Evolutionary conservation across 2,113 vertebrate species (phyloP).

Genomic region (Tor tambroides): DNA sequence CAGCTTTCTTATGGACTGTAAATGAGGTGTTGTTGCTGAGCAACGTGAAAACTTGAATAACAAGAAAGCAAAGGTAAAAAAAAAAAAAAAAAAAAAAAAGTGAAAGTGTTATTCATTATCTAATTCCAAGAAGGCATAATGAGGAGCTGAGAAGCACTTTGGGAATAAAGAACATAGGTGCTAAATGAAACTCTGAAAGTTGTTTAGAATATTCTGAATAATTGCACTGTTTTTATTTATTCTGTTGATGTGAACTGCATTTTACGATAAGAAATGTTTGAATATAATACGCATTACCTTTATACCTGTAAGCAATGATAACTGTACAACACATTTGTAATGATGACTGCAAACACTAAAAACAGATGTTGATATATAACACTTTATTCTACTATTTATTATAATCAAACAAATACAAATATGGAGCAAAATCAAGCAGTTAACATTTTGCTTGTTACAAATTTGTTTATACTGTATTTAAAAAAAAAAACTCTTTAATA

Average conservation of each 20-base stretch:
- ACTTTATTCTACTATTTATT: neutral
- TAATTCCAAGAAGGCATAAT: slow-evolving; percentile 6
- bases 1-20: neutral
- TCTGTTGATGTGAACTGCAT: neutral
- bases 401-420: neutral
- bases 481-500: too few species aligned
- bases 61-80: slow-evolving; percentile 16
- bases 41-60: neutral
- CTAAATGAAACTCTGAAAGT: neutral
- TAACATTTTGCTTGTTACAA: neutral
- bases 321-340: neutral
- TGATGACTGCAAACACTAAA: neutral
- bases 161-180: neutral
- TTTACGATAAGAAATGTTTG: neutral
- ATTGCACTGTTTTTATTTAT: neutral
- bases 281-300: neutral
- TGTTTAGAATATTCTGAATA: neutral
- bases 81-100: too few species aligned
- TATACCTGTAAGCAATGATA: neutral
- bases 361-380: neutral
- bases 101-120: neutral
- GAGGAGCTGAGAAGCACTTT: neutral
- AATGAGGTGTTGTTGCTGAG: slow-evolving; percentile 22
- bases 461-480: neutral
- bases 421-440: neutral